Base-by-base conservation (phyloP, 2,888 invertebrate species). In the Chaitophorus viminalis region DNA sequence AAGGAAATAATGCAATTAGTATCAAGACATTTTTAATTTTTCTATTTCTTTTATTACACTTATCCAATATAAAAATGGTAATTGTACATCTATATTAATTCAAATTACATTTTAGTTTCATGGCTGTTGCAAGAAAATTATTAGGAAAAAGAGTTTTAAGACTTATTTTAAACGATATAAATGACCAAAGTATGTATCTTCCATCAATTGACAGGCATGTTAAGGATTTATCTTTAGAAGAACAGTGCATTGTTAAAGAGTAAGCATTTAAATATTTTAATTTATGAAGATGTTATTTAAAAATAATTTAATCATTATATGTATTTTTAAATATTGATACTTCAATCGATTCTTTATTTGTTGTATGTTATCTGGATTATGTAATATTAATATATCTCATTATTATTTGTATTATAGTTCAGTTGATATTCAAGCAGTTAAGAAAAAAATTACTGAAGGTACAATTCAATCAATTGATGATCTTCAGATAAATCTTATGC, bases 381-480 rank as follows among this genome's bases (percentile, higher is more conserved):
- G 2, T 46, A 14, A 46, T 46, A 46, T 46, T 46, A 46, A 2
- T 14, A 46, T 46, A 68, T 46, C 14, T 70, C 39, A 25, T 25
- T 46, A 46, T 25, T 52, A 6, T 33, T 82, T 72, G 3, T 77
- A 52, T 70, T 33, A 4, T n/a, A 85, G 85, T 4, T 77, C 85
- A 52, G 2, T 85, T 33, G 29, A 70, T 5, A 33, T 78, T 14
- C 4, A 46, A 52, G 52, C 52, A n/a, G 68, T 85, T 33, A 77
- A 70, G 36, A 78, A 11, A 1, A 52, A 70, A 36, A 78, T 85
- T 8, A 2, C 0, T 68, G 0, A 17, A 11, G 77, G 77, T 52
- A 17, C 70, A n/a, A 78, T 85, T 9, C 33, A 0, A 54, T 77
- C 5, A 9, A n/a, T 78, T 5, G 0, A 3, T 0, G 68, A 85